Base-by-base conservation (phyloP, 2,797 vertebrate genomes). In the Cephalopachus bancanus region DNA sequence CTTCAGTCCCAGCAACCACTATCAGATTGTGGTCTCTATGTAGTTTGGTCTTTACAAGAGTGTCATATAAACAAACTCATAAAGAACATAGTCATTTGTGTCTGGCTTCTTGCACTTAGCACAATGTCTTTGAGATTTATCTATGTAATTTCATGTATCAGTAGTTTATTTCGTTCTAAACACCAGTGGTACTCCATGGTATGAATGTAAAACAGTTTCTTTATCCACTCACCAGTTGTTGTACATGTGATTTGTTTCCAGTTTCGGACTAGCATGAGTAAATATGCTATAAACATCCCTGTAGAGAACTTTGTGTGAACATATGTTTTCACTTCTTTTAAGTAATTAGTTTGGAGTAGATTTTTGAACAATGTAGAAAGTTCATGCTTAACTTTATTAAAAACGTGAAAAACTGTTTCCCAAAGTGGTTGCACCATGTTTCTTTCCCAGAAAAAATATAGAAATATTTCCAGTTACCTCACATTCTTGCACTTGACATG, bases 241-340 rank as follows among this genome's bases (percentile, higher is more conserved):
- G 51, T 62, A 51, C 30, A 74, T 78, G 74, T 95, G 71, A 53
- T 44, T 91, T 51, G 24, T 74, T 83, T 91, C 72, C 60, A 67
- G 9, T 10, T 72, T 94, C 93, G 83, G n/a, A n/a, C 5, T 75
- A 28, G 19, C 62, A 72, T 75, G 67, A 88, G 57, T 79, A 93
- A 88, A 87, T 87, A 55, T 24, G 2, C 64, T 67, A n/a, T 81
- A 87, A 95, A 64, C 64, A 74, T 76, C 62, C 59, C 53, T 11
- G 1, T 74, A 88, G 33, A 95, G 30, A n/a, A 64, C 76, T 90
- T 90, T 62, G 74, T 65, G 53, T 83, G n/a, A 74, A 44, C 72
- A 28, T 71, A 87, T 89, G 14, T 91, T 87, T 96, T 93, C 20
- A 62, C 75, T 88, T 91, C 78, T 75, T 93, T 69, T 33, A 30